Evolutionary conservation across 2,797 vertebrate genomes (phyloP).

Genomic region (Perodicticus potto): DNA sequence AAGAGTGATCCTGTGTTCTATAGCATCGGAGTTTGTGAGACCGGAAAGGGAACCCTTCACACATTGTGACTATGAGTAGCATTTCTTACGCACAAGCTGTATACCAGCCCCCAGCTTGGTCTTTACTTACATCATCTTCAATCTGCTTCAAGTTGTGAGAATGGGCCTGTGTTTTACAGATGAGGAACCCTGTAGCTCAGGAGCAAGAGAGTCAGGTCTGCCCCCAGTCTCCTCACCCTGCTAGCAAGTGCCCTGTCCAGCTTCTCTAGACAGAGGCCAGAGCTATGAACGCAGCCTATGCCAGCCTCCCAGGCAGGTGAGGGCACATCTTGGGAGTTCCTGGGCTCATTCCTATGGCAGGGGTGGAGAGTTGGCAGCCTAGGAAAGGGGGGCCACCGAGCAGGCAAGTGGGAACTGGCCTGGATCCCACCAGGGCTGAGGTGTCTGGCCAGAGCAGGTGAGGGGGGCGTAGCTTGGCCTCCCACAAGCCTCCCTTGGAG

Average conservation of each 20-base stretch:
- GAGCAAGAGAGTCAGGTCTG: background rate
- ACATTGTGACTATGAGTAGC: background rate
- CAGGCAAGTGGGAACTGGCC: background rate
- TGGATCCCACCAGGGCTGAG: background rate
- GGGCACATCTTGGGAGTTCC: background rate
- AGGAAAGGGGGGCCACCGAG: background rate
- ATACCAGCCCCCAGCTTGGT: background rate
- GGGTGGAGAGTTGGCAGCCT: background rate
- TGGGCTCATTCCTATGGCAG: background rate
- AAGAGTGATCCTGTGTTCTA: background rate
- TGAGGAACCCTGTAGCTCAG: background rate
- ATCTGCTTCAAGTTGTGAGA: background rate
- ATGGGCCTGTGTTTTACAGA: too few relatives aligned
- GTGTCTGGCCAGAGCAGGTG: background rate
- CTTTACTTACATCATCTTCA: background rate
- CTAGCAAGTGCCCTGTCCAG: background rate
- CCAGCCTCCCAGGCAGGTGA: background rate
- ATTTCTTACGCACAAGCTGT: background rate
- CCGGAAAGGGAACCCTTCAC: background rate
- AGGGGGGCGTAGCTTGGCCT: background rate
- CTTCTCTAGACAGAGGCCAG: background rate
- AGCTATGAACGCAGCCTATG: background rate
- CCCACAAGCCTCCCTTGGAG: background rate
- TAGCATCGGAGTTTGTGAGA: background rate
- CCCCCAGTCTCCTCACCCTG: background rate